Percentiles rank a stretch among this genome's conserved stretches.
phyloP scores from a whole-genome alignment of 1,140 invertebrate genomes.

The Eupristina koningsbergeri region DNA sequence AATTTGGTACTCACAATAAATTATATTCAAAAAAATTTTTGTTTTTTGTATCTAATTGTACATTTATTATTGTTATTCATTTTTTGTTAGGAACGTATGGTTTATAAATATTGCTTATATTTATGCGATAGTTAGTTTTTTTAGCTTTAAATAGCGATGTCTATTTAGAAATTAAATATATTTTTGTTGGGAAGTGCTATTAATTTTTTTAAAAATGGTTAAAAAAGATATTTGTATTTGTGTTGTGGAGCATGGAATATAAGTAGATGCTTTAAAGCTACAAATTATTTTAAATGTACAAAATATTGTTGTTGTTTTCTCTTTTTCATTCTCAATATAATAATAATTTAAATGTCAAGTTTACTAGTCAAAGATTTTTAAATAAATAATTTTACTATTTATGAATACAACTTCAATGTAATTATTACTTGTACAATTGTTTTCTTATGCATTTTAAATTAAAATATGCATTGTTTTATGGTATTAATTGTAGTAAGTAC shows the following conservation, averaged over 20 bases:
- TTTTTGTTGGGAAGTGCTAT: neutral
- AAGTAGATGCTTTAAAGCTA: neutral
- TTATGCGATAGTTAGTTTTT: neutral
- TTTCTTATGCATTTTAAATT: too few species aligned
- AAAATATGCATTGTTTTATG: too few species aligned
- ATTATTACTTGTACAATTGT: too few species aligned
- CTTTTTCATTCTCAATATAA: neutral
- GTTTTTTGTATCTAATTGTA: neutral
- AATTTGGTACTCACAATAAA: neutral
- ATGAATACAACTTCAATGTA: too few species aligned
- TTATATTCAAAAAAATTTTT: neutral
- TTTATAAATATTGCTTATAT: slow-evolving; percentile 4
- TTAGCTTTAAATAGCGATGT: neutral
- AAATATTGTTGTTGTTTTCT: neutral
- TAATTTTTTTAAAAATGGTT: neutral
- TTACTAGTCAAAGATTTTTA: too few species aligned
- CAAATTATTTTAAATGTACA: neutral
- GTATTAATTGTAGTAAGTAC: too few species aligned
- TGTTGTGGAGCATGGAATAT: neutral
- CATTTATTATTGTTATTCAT: neutral
- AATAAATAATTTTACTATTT: too few species aligned
- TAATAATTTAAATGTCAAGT: too few species aligned
- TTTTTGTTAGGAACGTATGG: neutral
- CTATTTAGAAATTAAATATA: neutral
- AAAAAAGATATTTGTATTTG: slow-evolving; percentile 12